Conservation (phyloP, 2,113 vertebrate species). For the Pelmatolapia mariae region DNA sequence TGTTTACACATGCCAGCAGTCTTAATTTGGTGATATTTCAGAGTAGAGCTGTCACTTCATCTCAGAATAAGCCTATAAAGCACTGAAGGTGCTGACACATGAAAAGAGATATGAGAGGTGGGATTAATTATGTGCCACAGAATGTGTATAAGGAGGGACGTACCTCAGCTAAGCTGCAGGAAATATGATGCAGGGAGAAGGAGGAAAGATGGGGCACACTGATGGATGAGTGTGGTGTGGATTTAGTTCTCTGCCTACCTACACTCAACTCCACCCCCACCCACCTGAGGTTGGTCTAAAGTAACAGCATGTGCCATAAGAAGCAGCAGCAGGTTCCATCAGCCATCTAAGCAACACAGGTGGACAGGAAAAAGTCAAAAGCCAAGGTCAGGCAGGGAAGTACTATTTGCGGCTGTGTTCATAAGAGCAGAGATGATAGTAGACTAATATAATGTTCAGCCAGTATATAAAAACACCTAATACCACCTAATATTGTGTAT, state of each 20-base stretch:
- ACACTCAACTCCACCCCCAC: neutral
- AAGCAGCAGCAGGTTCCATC: slow-evolving; percentile 1
- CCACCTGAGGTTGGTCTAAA: neutral
- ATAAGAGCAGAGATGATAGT: neutral
- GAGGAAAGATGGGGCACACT: neutral
- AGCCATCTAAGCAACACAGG: neutral
- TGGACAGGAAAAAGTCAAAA: slow-evolving; percentile 6
- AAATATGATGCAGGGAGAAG: neutral
- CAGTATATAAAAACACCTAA: neutral
- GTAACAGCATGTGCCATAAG: neutral
- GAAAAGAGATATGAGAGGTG: slow-evolving; percentile 48
- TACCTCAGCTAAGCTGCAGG: slow-evolving; percentile 30
- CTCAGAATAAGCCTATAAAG: slow-evolving; percentile 61
- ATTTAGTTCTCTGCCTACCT: slow-evolving; percentile 32
- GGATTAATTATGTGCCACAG: slow-evolving; percentile 58
- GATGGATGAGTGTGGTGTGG: slow-evolving; percentile 35
- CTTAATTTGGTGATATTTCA: slow-evolving; percentile 67
- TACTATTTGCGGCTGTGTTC: neutral
- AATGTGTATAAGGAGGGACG: slow-evolving; percentile 28
- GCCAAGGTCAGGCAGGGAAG: slow-evolving; percentile 4
- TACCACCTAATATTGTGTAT: neutral
- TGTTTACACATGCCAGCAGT: slow-evolving; percentile 61
- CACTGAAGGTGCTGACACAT: slow-evolving; percentile 57
- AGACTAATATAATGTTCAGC: neutral
- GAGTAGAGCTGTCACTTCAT: slow-evolving; percentile 54